phyloP scores from a whole-genome alignment of 2,113 vertebrate genomes.

The Rousettus leschenaultii region DNA sequence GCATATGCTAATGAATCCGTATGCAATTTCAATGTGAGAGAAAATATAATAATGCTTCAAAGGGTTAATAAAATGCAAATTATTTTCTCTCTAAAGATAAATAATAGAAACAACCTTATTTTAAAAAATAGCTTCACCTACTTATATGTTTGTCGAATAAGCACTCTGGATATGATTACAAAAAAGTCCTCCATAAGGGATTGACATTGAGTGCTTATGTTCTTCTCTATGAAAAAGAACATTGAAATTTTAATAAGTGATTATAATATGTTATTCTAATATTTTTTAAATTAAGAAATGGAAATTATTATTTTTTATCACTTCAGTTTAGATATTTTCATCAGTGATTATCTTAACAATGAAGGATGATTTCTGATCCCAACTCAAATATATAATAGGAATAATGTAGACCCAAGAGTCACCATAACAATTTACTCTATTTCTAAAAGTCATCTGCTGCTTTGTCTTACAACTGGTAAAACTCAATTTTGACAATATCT shows the following conservation, averaged over 20 bases:
- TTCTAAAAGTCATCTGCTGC: background rate
- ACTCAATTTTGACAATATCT: slow-evolving; percentile 14
- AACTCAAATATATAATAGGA: background rate
- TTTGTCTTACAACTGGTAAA: slow-evolving; percentile 1
- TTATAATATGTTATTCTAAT: background rate
- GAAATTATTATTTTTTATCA: background rate
- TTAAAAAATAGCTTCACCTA: slow-evolving; percentile 24
- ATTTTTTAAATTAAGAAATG: slow-evolving; percentile 25
- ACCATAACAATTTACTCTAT: background rate
- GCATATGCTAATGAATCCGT: background rate
- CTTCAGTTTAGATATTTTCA: background rate
- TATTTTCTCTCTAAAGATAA: slow-evolving; percentile 5
- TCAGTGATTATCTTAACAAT: background rate
- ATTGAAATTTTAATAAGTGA: slow-evolving; percentile 16
- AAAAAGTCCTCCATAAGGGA: background rate
- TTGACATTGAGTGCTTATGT: background rate
- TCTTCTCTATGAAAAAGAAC: slow-evolving; percentile 24
- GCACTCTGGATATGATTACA: background rate
- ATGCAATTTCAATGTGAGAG: background rate
- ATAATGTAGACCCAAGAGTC: background rate
- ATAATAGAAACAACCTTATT: slow-evolving; percentile 19
- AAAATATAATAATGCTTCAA: background rate
- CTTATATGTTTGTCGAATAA: background rate
- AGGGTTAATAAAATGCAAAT: background rate
- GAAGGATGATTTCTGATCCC: background rate